phyloP scores from a whole-genome alignment of 2,888 invertebrate genomes.

The Tetranychus truncatus region DNA sequence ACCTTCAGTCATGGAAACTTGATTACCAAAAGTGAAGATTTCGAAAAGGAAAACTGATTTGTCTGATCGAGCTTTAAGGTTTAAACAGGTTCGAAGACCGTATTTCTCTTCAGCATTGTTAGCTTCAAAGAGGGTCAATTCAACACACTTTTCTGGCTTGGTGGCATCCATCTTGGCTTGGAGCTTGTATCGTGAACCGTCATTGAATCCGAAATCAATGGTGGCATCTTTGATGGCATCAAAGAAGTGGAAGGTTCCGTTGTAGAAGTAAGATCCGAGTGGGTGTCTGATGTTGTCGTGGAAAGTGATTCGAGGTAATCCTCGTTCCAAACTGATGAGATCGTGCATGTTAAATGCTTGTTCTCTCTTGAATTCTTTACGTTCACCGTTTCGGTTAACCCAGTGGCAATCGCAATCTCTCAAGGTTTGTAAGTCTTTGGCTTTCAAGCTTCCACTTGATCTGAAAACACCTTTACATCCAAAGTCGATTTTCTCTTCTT shows the following conservation, averaged over 20 bases:
- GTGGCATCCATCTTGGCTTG: neutral
- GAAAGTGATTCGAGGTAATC: neutral
- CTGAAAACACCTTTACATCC: neutral
- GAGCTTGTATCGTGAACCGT: neutral
- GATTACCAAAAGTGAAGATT: neutral
- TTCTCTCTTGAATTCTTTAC: neutral
- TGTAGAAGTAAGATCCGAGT: neutral
- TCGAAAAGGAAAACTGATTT: neutral
- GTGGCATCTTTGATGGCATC: neutral
- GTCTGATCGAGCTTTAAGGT: neutral
- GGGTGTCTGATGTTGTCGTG: neutral
- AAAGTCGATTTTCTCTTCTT: neutral
- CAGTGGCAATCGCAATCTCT: neutral
- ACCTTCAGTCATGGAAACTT: neutral
- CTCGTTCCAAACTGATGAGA: neutral
- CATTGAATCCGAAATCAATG: neutral
- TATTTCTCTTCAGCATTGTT: neutral
- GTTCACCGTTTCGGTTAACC: slow-evolving; percentile 5
- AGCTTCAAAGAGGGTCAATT: neutral
- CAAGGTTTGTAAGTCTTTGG: neutral
- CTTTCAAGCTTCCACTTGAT: neutral
- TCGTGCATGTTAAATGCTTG: neutral
- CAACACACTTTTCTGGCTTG: neutral
- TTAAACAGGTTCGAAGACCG: neutral
- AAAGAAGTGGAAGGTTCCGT: neutral